Percentiles rank a stretch among this genome's conserved stretches.
Conservation (phyloP, 2,888 invertebrate species). For the Calameuta filiformis region DNA sequence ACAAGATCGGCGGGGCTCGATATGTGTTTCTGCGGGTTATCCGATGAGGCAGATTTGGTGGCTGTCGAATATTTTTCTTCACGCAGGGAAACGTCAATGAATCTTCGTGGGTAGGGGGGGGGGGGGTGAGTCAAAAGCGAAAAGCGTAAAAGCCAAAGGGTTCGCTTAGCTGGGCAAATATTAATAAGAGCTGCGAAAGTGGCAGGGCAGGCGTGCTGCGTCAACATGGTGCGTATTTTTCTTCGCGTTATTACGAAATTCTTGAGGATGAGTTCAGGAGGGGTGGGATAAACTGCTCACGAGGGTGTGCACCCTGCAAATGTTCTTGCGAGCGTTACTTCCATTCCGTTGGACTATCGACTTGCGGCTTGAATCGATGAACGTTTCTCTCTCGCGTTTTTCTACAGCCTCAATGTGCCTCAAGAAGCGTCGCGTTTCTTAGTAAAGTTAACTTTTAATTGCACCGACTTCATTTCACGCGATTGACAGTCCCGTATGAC, state of each 20-base stretch:
- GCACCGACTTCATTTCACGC: neutral
- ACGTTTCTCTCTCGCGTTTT: neutral
- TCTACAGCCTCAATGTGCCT: neutral
- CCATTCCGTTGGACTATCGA: neutral
- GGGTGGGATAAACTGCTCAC: neutral
- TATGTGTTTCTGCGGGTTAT: neutral
- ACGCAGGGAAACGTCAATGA: neutral
- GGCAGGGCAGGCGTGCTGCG: constrained; percentile 13
- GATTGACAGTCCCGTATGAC: neutral
- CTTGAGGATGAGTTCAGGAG: neutral
- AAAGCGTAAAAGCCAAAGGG: constrained; percentile 12
- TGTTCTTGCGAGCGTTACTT: neutral
- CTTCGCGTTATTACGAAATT: constrained; percentile 10
- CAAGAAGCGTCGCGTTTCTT: neutral
- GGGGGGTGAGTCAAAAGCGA: constrained; percentile 20
- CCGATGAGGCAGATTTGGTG: neutral
- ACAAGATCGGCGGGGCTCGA: neutral
- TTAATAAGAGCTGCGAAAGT: constrained; percentile 21
- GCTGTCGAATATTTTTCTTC: neutral
- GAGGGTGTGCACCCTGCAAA: neutral
- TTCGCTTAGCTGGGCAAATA: constrained; percentile 28
- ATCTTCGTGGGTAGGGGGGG: neutral
- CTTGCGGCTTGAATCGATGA: neutral
- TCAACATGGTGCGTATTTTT: constrained; percentile 23
- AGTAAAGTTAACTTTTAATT: neutral